Conservation (phyloP, 1,140 invertebrate genomes). For the Sycobia sp. region DNA sequence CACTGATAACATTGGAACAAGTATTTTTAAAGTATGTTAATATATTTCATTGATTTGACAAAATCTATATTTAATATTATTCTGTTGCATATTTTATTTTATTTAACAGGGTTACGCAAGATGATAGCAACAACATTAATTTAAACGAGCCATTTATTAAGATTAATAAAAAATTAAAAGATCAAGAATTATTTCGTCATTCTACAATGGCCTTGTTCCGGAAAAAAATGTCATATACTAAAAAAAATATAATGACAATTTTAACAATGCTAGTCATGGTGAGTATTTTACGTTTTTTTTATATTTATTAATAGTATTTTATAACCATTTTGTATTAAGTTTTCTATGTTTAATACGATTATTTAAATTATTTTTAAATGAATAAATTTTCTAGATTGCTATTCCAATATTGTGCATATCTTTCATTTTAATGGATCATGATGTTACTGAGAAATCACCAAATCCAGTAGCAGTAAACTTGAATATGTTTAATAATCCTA, state of each 20-base stretch:
- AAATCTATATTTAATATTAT: slow-evolving; percentile 1
- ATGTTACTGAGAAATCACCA: slow-evolving; percentile 39
- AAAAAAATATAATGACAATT: slow-evolving; percentile 52
- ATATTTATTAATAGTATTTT: too few species aligned
- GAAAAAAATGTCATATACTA: slow-evolving; percentile 51
- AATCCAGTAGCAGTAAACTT: slow-evolving; percentile 41
- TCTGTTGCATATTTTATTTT: slow-evolving; percentile 14
- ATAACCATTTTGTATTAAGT: too few species aligned
- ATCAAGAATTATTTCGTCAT: slow-evolving; percentile 43
- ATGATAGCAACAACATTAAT: slow-evolving; percentile 46
- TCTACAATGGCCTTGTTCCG: slow-evolving; percentile 43
- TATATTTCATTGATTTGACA: too few species aligned
- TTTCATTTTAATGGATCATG: slow-evolving; percentile 49
- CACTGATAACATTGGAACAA: slow-evolving; percentile 84
- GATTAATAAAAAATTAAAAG: slow-evolving; percentile 42
- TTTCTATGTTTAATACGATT: slow-evolving; percentile 18
- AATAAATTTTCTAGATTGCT: slow-evolving; percentile 43
- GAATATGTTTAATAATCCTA: slow-evolving; percentile 43
- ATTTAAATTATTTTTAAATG: slow-evolving; percentile 25
- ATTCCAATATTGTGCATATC: slow-evolving; percentile 47
- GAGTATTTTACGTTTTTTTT: slow-evolving; percentile 28
- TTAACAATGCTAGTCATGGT: slow-evolving; percentile 43
- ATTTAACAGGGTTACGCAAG: slow-evolving; percentile 47
- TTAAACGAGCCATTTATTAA: slow-evolving; percentile 40
- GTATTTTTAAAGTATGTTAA: slow-evolving; percentile 81